phyloP scores from a whole-genome alignment of 2,888 invertebrate species.

The Campoletis raptor region DNA sequence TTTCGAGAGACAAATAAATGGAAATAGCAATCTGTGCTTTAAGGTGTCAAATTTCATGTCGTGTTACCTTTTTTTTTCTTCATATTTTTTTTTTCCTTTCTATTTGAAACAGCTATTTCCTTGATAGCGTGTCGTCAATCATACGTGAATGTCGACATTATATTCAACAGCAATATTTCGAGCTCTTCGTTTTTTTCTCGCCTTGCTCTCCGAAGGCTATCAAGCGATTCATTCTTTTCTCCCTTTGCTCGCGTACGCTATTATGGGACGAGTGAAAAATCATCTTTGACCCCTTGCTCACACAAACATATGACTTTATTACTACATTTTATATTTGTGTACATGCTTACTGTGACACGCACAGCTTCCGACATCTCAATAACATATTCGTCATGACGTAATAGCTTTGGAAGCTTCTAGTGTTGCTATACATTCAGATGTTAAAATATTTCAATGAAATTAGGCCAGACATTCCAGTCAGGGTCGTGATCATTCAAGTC shows the following conservation, averaged over 20 bases:
- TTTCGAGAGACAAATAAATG: neutral
- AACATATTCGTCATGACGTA: constrained; percentile 4
- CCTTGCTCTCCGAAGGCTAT: constrained; percentile 4
- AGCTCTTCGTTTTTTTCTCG: neutral
- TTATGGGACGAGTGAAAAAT: constrained; percentile 43
- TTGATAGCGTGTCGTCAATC: neutral
- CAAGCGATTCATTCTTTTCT: constrained; percentile 1
- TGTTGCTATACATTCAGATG: constrained; percentile 33
- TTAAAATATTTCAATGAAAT: constrained; percentile 16
- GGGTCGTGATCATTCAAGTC: neutral
- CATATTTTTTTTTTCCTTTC: neutral
- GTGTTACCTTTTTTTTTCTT: neutral
- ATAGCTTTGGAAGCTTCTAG: constrained; percentile 39
- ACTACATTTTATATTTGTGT: neutral
- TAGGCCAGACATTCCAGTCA: neutral
- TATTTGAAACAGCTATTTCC: constrained; percentile 7
- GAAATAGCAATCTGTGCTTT: neutral
- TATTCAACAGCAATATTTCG: neutral
- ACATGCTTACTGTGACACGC: constrained; percentile 37
- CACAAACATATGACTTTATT: neutral
- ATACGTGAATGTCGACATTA: constrained; percentile 8
- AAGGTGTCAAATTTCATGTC: neutral
- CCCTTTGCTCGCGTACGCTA: constrained; percentile 6
- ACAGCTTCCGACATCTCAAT: constrained; percentile 28
- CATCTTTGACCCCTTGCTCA: constrained; percentile 25